phyloP scores from a whole-genome alignment of 2,888 invertebrate species.

The Conomelus anceps region DNA sequence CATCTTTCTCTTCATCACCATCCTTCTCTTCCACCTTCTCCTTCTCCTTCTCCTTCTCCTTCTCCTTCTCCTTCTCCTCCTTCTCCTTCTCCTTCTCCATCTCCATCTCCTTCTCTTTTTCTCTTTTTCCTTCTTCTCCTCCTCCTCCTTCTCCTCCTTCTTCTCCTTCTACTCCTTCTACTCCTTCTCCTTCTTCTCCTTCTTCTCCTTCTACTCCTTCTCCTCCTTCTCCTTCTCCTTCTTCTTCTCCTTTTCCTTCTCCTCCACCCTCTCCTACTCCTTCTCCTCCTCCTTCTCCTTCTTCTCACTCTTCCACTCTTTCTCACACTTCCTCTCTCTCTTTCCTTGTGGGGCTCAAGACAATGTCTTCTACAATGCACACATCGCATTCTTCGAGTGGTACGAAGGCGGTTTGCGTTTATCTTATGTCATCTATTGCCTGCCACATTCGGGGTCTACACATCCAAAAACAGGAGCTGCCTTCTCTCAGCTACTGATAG shows the following conservation, averaged over 20 bases:
- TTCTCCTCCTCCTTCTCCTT: neutral
- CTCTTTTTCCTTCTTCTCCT: conserved; percentile 12
- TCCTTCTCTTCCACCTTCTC: neutral
- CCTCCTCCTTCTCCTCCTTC: neutral
- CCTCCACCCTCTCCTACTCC: neutral
- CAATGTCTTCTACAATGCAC: no score
- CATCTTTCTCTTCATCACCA: neutral
- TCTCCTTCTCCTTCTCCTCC: conserved; percentile 2
- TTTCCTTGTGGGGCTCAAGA: no score
- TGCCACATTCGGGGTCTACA: no score
- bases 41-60: conserved; percentile 10
- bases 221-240: neutral
- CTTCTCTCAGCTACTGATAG: no score
- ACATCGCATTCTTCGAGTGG: no score
- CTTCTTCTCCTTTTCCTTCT: neutral
- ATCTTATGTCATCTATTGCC: no score
- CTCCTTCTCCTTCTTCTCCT: neutral
- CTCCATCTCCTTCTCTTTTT: neutral
- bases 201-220: neutral
- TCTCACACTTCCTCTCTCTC: neutral
- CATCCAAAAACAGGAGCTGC: no score
- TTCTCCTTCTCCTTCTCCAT: conserved; percentile 2
- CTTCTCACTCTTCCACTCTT: neutral
- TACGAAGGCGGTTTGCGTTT: no score
- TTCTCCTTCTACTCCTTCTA: neutral